Percentiles rank a stretch among this genome's conserved stretches.
Evolutionary conservation across 2,797 vertebrate genomes (phyloP).

Genomic region (Otolemur crassicaudatus): DNA sequence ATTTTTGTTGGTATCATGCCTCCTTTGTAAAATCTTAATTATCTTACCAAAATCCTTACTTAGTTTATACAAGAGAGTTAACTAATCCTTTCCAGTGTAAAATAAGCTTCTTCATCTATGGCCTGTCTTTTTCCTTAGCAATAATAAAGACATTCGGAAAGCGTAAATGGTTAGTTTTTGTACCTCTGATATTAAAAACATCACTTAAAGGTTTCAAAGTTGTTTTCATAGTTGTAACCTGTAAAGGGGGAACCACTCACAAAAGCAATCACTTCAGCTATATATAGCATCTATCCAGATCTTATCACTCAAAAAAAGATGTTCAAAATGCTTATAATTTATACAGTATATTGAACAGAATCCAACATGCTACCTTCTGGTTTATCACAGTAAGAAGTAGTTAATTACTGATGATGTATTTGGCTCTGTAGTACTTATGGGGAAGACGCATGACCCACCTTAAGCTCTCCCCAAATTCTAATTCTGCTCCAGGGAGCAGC

Average conservation of each 20-base stretch:
- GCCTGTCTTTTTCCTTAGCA: not conserved
- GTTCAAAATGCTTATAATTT: constrained; percentile 26
- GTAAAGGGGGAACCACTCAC: not conserved
- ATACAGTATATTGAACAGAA: not conserved
- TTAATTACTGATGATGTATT: not conserved
- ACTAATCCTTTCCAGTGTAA: not conserved
- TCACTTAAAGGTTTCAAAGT: constrained; percentile 1
- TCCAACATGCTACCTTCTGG: constrained; percentile 8
- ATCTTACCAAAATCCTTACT: constrained; percentile 30
- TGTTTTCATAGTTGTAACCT: not conserved
- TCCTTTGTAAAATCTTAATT: constrained; percentile 41
- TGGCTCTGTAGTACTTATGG: not conserved
- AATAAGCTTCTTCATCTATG: not conserved
- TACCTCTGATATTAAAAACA: not conserved
- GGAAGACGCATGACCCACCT: not conserved
- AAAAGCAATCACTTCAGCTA: constrained; percentile 22
- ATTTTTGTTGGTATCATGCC: not conserved
- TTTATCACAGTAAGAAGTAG: not conserved
- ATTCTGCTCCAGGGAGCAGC: not conserved
- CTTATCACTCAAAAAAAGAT: constrained; percentile 1
- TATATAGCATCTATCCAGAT: not conserved
- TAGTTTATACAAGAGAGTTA: not conserved
- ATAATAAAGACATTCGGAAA: not conserved
- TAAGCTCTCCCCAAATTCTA: not conserved
- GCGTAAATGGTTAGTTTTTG: not conserved